Evolutionary conservation across 2,888 invertebrate genomes (phyloP).

Genomic region (Pseudeuparius sepicola): DNA sequence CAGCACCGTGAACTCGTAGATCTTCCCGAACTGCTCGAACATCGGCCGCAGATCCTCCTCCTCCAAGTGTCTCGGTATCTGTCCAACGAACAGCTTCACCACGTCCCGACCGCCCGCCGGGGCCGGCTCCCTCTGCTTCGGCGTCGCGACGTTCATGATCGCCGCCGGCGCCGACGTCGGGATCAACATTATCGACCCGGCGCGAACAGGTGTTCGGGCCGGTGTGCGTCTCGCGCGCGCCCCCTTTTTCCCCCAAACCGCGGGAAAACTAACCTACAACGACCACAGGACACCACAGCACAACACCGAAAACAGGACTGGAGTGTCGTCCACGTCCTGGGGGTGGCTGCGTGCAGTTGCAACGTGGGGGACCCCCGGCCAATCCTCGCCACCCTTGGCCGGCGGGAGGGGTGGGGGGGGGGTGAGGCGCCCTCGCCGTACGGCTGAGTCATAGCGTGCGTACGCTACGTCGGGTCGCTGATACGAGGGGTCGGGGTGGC

Average conservation of each 20-base stretch:
- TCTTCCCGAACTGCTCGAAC: constrained; percentile 88
- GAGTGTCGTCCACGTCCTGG: constrained; percentile 34
- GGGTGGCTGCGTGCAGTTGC: constrained; percentile 37
- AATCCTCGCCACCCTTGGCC: constrained; percentile 36
- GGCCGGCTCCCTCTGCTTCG: constrained; percentile 17
- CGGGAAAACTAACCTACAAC: constrained; percentile 36
- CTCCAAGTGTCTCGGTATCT: constrained; percentile 83
- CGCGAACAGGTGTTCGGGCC: too few species aligned
- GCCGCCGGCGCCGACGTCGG: constrained; percentile 35
- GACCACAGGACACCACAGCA: constrained; percentile 40
- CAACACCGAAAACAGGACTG: constrained; percentile 40
- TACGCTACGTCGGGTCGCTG: background rate
- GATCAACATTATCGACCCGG: constrained; percentile 40
- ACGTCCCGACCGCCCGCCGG: constrained; percentile 38
- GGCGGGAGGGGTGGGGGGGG: constrained; percentile 35
- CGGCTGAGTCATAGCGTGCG: constrained; percentile 38
- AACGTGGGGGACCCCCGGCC: constrained; percentile 35
- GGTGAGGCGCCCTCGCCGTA: constrained; percentile 28
- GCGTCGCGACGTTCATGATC: constrained; percentile 28
- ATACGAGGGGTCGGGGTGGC: too few species aligned
- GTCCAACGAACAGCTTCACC: constrained; percentile 85
- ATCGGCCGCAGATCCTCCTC: constrained; percentile 81
- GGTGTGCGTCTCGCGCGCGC: too few species aligned
- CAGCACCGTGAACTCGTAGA: constrained; percentile 87
- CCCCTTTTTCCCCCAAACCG: too few species aligned